Conservation (phyloP, 2,113 vertebrate species). For the Pluvialis apricaria region DNA sequence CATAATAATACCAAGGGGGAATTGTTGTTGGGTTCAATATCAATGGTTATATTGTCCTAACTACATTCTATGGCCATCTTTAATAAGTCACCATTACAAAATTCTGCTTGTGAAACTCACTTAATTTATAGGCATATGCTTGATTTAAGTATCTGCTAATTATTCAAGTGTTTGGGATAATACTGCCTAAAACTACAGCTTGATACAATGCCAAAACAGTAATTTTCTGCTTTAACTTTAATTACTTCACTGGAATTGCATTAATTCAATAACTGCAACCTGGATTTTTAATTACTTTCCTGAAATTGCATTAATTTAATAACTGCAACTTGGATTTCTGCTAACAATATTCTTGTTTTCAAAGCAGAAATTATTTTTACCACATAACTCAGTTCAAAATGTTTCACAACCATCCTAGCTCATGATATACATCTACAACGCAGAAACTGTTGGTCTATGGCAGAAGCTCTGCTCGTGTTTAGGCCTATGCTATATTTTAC, state of each 20-base stretch:
- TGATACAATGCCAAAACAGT: constrained; percentile 63
- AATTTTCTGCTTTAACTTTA: constrained; percentile 63
- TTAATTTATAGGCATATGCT: constrained; percentile 46
- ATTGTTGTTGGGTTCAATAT: neutral
- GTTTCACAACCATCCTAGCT: neutral
- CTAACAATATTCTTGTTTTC: constrained; percentile 27
- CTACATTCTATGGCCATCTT: neutral
- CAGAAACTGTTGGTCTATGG: neutral
- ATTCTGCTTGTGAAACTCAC: constrained; percentile 44
- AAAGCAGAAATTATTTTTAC: neutral
- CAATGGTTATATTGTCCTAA: neutral
- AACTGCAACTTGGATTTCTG: constrained; percentile 19
- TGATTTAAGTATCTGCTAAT: constrained; percentile 58
- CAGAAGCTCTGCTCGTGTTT: neutral
- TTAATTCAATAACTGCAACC: constrained; percentile 43
- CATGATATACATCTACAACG: neutral
- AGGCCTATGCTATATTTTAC: neutral
- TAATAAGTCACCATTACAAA: constrained; percentile 34
- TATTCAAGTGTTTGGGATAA: constrained; percentile 48
- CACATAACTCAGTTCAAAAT: neutral
- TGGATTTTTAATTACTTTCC: constrained; percentile 58
- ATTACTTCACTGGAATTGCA: constrained; percentile 53
- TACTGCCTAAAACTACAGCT: constrained; percentile 55
- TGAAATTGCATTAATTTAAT: constrained; percentile 51
- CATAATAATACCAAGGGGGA: neutral